A percentile compares a stretch with the other conserved stretches of the same genome.
phyloP scores from a whole-genome alignment of 2,113 vertebrate genomes.

The Urocynchramus pylzowi region DNA sequence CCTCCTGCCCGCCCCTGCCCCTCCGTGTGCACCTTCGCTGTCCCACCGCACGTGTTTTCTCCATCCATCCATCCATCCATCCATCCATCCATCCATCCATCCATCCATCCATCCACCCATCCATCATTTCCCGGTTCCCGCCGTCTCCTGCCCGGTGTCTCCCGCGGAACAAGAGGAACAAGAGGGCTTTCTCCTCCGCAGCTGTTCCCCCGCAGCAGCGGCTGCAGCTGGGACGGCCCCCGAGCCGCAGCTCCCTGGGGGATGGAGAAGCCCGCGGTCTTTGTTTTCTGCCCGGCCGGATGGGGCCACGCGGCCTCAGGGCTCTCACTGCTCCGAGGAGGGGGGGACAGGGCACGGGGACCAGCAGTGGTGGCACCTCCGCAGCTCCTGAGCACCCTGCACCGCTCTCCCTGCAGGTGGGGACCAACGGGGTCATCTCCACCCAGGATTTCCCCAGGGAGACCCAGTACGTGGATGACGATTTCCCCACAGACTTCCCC shows the following conservation, averaged over 20 bases:
- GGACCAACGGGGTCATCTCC: conserved; percentile 96
- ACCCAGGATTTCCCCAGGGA: conserved; percentile 93
- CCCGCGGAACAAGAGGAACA: conserved; percentile 12
- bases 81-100: not conserved
- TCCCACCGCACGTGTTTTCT: not conserved
- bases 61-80: not conserved
- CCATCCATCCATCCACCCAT: not conserved
- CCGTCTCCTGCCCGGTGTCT: not conserved
- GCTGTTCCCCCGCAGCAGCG: conserved; percentile 4
- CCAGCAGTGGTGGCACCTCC: rapidly evolving
- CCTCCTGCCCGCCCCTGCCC: not conserved
- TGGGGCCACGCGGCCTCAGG: not conserved
- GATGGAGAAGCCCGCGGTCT: not conserved
- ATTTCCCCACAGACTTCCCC: conserved; percentile 93
- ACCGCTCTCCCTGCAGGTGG: conserved; percentile 76
- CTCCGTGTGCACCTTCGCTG: not conserved
- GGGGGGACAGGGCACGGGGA: rapidly evolving
- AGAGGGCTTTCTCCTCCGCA: conserved; percentile 24
- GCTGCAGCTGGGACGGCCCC: conserved; percentile 18
- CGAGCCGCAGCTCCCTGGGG: not conserved
- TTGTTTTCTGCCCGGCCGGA: not conserved
- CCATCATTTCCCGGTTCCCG: not conserved
- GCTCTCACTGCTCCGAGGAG: not conserved
- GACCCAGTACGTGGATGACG: conserved; percentile 95
- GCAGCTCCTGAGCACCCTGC: not conserved